phyloP scores from a whole-genome alignment of 2,797 vertebrate genomes.

The Merluccius polli region DNA sequence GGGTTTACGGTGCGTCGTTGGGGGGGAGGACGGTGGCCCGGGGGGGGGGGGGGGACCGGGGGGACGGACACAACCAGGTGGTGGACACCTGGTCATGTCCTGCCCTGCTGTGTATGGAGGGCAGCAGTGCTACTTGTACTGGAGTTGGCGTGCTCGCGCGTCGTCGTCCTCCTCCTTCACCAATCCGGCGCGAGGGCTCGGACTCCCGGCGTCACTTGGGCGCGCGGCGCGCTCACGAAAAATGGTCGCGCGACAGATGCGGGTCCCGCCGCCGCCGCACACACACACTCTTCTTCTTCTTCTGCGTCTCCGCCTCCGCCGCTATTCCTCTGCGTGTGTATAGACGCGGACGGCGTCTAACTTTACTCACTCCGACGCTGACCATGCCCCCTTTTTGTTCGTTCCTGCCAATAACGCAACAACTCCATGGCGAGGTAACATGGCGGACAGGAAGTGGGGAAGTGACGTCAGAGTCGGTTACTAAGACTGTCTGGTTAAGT shows the following conservation, averaged over 20 bases:
- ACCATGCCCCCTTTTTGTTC: slow-evolving; percentile 22
- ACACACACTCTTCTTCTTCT: too few species aligned
- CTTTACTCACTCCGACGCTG: background rate
- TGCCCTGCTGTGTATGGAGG: background rate
- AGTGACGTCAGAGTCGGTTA: slow-evolving; percentile 52
- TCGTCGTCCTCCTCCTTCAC: slow-evolving; percentile 45
- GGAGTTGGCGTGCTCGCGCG: slow-evolving; percentile 5
- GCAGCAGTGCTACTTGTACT: slow-evolving; percentile 10
- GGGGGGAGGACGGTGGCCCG: too few species aligned
- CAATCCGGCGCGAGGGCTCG: slow-evolving; percentile 26
- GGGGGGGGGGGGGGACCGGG: too few species aligned
- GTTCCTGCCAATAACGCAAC: slow-evolving; percentile 36
- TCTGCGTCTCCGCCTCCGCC: too few species aligned
- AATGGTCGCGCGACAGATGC: background rate
- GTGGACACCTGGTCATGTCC: slow-evolving; percentile 22
- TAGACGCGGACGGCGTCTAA: background rate
- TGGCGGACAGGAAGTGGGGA: slow-evolving; percentile 62
- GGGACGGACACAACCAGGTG: too few species aligned
- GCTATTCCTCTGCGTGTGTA: background rate
- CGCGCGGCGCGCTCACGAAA: slow-evolving; percentile 34
- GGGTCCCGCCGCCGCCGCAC: too few species aligned
- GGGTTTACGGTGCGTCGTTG: too few species aligned
- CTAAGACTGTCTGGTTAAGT: slow-evolving; percentile 30
- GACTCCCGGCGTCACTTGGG: slow-evolving; percentile 47
- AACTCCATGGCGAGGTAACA: slow-evolving; percentile 41